phyloP scores from a whole-genome alignment of 2,113 vertebrate species.

The Copsychus sechellarum region DNA sequence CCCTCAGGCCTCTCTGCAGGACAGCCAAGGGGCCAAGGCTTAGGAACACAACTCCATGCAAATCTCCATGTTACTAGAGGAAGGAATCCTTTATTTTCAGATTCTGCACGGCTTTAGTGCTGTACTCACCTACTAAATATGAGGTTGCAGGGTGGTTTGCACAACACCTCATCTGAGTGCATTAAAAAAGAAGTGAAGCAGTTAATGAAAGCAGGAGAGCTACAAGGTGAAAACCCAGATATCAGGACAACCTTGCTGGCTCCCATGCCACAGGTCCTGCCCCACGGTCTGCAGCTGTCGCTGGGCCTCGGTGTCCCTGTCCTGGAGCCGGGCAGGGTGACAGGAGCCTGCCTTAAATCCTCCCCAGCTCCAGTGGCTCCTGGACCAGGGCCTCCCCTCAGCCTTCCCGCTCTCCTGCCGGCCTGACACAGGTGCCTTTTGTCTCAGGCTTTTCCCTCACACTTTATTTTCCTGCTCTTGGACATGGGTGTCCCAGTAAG shows the following conservation, averaged over 20 bases:
- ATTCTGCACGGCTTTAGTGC: not conserved
- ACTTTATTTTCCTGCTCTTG: not conserved
- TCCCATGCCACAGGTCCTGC: rapidly evolving
- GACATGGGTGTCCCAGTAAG: too few species aligned
- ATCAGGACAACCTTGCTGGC: not conserved
- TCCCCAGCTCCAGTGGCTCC: rapidly evolving
- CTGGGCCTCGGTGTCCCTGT: rapidly evolving
- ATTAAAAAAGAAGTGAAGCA: too few species aligned
- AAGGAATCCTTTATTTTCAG: not conserved
- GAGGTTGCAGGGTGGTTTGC: not conserved
- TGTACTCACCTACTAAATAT: not conserved
- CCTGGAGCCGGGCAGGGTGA: rapidly evolving
- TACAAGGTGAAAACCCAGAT: too few species aligned
- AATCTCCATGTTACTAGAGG: not conserved
- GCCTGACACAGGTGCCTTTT: not conserved
- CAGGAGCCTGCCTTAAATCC: not conserved
- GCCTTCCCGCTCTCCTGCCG: rapidly evolving
- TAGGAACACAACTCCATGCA: not conserved
- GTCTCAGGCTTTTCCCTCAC: rapidly evolving
- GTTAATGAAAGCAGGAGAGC: too few species aligned
- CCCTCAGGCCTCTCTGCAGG: not conserved
- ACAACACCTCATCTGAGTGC: not conserved
- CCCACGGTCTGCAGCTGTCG: rapidly evolving
- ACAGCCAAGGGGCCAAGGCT: not conserved
- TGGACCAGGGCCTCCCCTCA: rapidly evolving